A percentile compares a stretch with the other conserved stretches of the same genome.
Conservation (phyloP, 2,113 vertebrate genomes). For the Eulemur rufifrons region DNA sequence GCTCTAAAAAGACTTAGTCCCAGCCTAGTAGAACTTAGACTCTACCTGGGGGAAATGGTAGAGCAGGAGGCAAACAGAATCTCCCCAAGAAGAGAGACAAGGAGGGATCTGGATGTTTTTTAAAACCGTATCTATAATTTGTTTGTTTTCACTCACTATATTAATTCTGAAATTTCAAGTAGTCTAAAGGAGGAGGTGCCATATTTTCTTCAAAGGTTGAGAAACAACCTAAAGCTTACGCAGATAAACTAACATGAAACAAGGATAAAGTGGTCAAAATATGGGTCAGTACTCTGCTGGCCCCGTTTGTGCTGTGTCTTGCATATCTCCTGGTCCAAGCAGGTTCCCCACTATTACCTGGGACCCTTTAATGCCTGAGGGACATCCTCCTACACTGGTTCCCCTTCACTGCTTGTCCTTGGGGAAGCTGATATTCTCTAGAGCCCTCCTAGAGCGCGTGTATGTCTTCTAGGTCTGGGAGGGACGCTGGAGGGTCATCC, state of each 20-base stretch:
- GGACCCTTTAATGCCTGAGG: background rate
- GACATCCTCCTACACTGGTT: background rate
- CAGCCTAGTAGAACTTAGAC: background rate
- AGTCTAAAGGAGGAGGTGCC: background rate
- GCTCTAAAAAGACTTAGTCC: background rate
- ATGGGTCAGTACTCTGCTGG: no score
- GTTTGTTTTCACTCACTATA: background rate
- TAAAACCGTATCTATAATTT: background rate
- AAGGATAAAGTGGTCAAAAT: background rate
- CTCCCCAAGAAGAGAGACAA: background rate
- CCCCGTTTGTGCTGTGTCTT: background rate
- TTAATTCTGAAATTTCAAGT: slow-evolving; percentile 13
- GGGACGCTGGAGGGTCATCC: slow-evolving; percentile 96
- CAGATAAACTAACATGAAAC: background rate
- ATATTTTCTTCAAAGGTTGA: background rate
- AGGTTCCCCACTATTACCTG: background rate
- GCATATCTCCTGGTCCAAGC: background rate
- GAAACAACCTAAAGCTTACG: background rate
- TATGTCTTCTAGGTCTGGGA: slow-evolving; percentile 92
- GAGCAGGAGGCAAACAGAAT: background rate
- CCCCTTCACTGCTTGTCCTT: background rate
- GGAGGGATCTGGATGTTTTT: background rate
- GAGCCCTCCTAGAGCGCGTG: accelerated
- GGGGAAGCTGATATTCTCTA: background rate
- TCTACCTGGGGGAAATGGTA: background rate